Evolutionary conservation across 2,797 vertebrate genomes (phyloP), one percentile per base, ranked within the genome.

Genomic region (Acanthis flammea): DNA sequence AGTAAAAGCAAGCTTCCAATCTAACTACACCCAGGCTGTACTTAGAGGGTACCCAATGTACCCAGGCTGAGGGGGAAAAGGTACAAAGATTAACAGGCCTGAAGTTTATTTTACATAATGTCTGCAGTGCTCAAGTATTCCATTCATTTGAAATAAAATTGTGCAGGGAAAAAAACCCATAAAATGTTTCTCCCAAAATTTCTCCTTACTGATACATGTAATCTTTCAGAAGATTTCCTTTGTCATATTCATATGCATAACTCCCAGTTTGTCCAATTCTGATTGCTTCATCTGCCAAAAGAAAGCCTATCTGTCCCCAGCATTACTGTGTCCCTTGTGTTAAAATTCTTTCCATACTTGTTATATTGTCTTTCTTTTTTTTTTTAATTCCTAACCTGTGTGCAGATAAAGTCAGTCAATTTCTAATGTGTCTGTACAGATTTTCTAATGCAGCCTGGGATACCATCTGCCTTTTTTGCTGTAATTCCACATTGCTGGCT

Each of bases 251-350:
- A 14, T 12, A 12, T 48, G 23, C 21, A 11, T 53, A 11, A 11
- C 31, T 89, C 11, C 35, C 6, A 28, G 1, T 86, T 53, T 78
- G 5, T 71, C 14, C 31, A 24, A 12, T 67, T 84, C 7, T 62
- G 57, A 58, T 65, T 81, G 7, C 21, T 67, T 15, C 23, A 68
- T 57, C 30, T 5, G 5, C 25, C 37, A 51, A 62, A 84, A 62
- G 15, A 21, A 79, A 57, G 10, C 17, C 28, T 66, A 3, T 3
- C 0, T 60, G 6, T 74, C 22, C 10, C 7, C 48, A 70, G 19
- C 2, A 10, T 77, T 83, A 63, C 11, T 2, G 0, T 67, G 15
- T 80, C 19, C 7, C 13, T 67, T 47, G 14, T 0, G 0, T 80
- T 88, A 71, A 78, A 86, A 63, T 27, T 65, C 4, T 44, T 12